A percentile compares a stretch with the other conserved stretches of the same genome.
Conservation (phyloP, 2,113 vertebrate species). For the Eptatretus burgeri region DNA sequence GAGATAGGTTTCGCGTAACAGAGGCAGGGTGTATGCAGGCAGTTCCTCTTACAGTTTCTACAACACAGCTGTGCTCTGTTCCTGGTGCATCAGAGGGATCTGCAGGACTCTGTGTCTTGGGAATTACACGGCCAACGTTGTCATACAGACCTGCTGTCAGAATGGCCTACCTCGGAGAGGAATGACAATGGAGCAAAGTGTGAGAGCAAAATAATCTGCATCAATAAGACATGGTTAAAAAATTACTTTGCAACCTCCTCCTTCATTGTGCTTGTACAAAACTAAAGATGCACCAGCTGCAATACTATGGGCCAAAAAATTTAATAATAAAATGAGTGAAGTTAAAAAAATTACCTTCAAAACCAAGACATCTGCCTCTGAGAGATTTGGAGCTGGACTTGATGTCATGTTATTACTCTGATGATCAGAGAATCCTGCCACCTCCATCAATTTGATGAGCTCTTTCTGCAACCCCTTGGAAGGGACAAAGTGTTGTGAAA, state of each 20-base stretch:
- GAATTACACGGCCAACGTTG: constrained; percentile 35
- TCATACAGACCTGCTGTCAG: constrained; percentile 71
- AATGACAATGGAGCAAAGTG: neutral
- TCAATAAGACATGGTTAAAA: neutral
- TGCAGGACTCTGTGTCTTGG: constrained; percentile 20
- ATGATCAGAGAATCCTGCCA: no score
- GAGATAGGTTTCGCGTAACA: constrained; percentile 58
- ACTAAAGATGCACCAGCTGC: no score
- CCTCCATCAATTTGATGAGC: neutral
- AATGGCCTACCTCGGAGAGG: constrained; percentile 23
- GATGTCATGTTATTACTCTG: no score
- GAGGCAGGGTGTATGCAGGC: constrained; percentile 78
- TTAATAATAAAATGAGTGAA: no score
- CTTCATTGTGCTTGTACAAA: neutral
- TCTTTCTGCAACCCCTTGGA: neutral
- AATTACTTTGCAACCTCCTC: neutral
- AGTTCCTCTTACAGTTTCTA: constrained; percentile 67
- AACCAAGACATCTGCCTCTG: no score
- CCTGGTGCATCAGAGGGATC: constrained; percentile 46
- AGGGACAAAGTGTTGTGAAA: neutral
- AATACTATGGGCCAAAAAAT: no score
- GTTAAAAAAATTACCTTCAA: no score
- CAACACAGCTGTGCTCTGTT: constrained; percentile 39
- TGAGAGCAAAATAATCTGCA: neutral
- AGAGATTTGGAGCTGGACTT: no score